phyloP scores from a whole-genome alignment of 2,888 invertebrate species.

The Crocallis elinguaria region DNA sequence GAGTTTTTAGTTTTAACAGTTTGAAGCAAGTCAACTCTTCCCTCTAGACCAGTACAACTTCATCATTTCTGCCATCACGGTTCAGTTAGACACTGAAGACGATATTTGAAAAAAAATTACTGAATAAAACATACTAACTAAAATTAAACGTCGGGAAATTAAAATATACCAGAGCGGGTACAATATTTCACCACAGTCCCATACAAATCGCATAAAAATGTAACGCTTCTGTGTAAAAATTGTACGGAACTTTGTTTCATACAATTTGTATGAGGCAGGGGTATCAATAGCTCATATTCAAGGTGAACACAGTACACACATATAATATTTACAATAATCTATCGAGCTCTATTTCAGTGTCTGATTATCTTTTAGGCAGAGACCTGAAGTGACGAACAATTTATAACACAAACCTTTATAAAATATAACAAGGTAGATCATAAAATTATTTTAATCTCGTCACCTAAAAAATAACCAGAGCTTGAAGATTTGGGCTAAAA shows the following conservation, averaged over 20 bases:
- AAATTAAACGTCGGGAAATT: not conserved
- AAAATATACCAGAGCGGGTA: slow-evolving; percentile 6
- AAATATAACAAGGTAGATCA: too few relatives aligned
- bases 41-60: too few relatives aligned
- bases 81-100: too few relatives aligned
- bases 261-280: not conserved
- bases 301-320: slow-evolving; percentile 7
- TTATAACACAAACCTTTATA: not conserved
- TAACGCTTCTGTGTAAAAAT: too few relatives aligned
- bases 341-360: not conserved
- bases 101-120: not conserved
- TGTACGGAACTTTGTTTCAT: not conserved
- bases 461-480: not conserved
- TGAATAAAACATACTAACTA: not conserved
- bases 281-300: not conserved
- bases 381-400: not conserved
- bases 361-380: not conserved
- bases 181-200: not conserved
- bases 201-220: not conserved
- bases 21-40: too few relatives aligned
- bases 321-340: slow-evolving; percentile 8
- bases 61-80: too few relatives aligned
- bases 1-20: too few relatives aligned
- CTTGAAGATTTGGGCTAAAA: not conserved
- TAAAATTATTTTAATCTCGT: not conserved